Evolutionary conservation across 2,113 vertebrate genomes (phyloP).

Genomic region (Corythornis madagascariensis): DNA sequence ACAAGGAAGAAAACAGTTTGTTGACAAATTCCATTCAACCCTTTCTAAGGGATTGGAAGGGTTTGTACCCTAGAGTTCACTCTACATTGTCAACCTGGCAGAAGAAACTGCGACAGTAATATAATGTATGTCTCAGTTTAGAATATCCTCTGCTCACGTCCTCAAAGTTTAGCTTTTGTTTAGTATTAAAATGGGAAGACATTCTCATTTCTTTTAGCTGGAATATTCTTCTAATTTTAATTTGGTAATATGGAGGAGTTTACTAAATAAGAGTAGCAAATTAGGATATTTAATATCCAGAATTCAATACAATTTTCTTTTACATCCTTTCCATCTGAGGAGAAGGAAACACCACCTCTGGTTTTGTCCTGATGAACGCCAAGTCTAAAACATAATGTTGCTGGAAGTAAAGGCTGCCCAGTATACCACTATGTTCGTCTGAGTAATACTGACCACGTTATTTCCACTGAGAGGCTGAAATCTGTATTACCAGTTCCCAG

Average conservation of each 20-base stretch:
- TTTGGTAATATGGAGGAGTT: neutral
- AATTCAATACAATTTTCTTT: neutral
- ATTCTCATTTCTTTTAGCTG: neutral
- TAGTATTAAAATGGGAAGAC: too few species aligned
- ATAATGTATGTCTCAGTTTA: too few species aligned
- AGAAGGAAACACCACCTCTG: neutral
- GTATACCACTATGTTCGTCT: neutral
- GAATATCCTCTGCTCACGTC: too few species aligned
- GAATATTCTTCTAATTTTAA: neutral
- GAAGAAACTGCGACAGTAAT: too few species aligned
- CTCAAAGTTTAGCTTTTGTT: too few species aligned
- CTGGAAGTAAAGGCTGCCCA: neutral
- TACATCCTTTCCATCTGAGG: neutral
- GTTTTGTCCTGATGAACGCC: neutral
- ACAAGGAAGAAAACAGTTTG: neutral
- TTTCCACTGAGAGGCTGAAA: neutral
- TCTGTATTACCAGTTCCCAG: neutral
- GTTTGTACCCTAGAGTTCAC: too few species aligned
- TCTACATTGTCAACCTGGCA: too few species aligned
- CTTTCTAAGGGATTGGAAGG: too few species aligned
- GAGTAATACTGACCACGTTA: neutral
- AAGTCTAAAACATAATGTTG: neutral
- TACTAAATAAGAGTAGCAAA: neutral
- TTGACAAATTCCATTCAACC: too few species aligned
- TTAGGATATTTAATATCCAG: neutral